These are phyloP conservation scores for Rhinolophus ferrumequinum DNA, from an alignment of 2,113 vertebrate genomes.

Conservation along the genomic window DNA sequence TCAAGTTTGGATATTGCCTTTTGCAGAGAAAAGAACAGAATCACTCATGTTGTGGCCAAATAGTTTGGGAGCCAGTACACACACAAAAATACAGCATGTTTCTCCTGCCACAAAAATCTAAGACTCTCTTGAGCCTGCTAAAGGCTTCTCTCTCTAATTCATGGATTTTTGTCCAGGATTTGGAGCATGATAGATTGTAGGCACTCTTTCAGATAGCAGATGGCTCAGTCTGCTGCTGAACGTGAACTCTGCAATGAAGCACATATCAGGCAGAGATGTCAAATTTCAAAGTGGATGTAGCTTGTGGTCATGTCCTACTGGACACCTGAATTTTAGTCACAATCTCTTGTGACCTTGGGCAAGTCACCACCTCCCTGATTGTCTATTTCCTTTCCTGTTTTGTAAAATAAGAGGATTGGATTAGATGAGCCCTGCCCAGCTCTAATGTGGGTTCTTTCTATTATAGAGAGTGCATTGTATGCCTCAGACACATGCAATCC, in stretches of 20 bases:
- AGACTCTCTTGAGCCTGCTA: constrained; percentile 49
- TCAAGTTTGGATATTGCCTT: neutral
- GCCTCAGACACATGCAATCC: neutral
- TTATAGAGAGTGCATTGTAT: neutral
- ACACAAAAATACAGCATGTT: neutral
- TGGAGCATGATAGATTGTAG: constrained; percentile 44
- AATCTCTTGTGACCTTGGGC: neutral
- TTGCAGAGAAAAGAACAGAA: neutral
- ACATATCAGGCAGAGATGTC: neutral
- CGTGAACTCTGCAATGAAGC: neutral
- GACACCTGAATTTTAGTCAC: neutral
- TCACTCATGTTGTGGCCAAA: neutral
- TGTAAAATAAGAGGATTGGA: neutral
- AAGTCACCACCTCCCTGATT: neutral
- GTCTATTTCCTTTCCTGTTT: neutral
- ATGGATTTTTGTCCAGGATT: constrained; percentile 56
- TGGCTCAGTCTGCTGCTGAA: constrained; percentile 25
- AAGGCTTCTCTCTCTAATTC: constrained; percentile 61
- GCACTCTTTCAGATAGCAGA: constrained; percentile 35
- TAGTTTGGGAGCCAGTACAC: neutral
- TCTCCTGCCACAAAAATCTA: constrained; percentile 30
- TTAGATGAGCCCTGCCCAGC: neutral
- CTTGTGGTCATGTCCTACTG: too few relatives aligned
- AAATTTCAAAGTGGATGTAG: neutral
- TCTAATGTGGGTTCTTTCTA: neutral